A percentile compares a stretch with the other conserved stretches of the same genome.
Conservation (phyloP, 2,888 invertebrate genomes). For the Tenthredo distinguenda region DNA sequence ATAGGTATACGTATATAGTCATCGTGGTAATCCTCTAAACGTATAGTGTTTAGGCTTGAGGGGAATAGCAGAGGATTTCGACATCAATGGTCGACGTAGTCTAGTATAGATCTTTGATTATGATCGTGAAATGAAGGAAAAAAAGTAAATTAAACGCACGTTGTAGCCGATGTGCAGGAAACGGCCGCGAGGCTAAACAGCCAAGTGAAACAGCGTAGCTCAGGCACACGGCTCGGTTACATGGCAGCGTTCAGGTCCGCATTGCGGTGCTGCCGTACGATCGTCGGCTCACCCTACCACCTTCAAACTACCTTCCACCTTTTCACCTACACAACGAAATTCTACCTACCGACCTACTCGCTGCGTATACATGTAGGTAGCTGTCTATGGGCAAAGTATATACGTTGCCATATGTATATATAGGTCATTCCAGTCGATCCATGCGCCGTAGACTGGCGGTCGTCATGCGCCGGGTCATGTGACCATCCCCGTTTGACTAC, state of each 20-base stretch:
- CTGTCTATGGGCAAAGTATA: constrained; percentile 3
- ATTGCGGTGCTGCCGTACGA: constrained; percentile 76
- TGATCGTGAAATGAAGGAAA: not conserved
- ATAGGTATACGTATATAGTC: not conserved
- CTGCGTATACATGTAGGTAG: not conserved
- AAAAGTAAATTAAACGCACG: not conserved
- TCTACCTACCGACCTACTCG: constrained; percentile 39
- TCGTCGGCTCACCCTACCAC: constrained; percentile 66
- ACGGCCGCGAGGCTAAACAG: not conserved
- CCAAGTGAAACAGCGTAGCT: not conserved
- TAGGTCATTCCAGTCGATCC: constrained; percentile 69
- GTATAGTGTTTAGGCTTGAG: not conserved
- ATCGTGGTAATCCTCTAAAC: not conserved
- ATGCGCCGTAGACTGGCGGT: constrained; percentile 69
- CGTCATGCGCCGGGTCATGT: constrained; percentile 67
- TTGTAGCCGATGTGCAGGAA: not conserved
- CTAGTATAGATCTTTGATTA: not conserved
- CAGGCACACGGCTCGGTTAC: constrained; percentile 59
- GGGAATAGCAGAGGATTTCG: not conserved
- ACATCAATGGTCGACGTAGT: not conserved
- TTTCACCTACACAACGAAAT: constrained; percentile 27
- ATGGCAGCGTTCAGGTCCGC: constrained; percentile 76
- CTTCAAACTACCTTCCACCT: constrained; percentile 45
- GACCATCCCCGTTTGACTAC: constrained; percentile 52
- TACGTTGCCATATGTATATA: not conserved